phyloP scores from a whole-genome alignment of 92 coral and sea anemone species.

The Paragorgia papillata region DNA sequence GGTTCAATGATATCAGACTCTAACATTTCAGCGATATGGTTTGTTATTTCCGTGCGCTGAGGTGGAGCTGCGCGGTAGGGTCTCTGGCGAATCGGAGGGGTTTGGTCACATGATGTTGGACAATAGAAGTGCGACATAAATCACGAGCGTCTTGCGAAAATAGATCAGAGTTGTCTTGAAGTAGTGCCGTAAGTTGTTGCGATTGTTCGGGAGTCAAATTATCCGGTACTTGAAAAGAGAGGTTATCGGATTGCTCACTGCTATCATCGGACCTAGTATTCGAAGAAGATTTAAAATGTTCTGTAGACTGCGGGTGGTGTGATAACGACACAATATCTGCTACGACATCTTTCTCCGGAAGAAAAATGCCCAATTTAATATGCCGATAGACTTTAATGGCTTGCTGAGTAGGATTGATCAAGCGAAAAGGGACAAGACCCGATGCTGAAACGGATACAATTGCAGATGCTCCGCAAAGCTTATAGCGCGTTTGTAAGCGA shows the following conservation, averaged over 20 bases:
- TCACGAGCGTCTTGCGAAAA: slow-evolving; percentile 49
- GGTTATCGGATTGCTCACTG: not conserved
- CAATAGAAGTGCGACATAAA: slow-evolving; percentile 60
- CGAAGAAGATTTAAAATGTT: too few relatives aligned
- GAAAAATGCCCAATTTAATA: slow-evolving; percentile 46
- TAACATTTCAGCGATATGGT: slow-evolving; percentile 55
- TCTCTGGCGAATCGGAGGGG: slow-evolving; percentile 52
- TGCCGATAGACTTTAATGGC: slow-evolving; percentile 40
- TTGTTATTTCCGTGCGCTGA: slow-evolving; percentile 50
- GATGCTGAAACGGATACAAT: slow-evolving; percentile 34
- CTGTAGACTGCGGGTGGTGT: not conserved
- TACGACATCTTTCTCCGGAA: slow-evolving; percentile 25
- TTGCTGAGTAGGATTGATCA: slow-evolving; percentile 51
- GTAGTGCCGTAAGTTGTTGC: not conserved
- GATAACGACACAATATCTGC: slow-evolving; percentile 32
- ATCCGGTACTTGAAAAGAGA: not conserved
- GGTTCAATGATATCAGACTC: slow-evolving; percentile 61
- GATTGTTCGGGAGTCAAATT: slow-evolving; percentile 32
- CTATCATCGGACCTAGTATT: too few relatives aligned
- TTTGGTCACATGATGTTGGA: slow-evolving; percentile 52
- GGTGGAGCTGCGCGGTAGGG: slow-evolving; percentile 62
- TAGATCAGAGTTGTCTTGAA: not conserved
- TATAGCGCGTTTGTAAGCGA: slow-evolving; percentile 18
- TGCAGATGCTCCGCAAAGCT: slow-evolving; percentile 46
- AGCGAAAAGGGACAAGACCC: slow-evolving; percentile 51